Percentiles rank a stretch among this genome's conserved stretches.
Conservation (phyloP, 2,888 invertebrate species). For the Teinopalpus imperialis region DNA sequence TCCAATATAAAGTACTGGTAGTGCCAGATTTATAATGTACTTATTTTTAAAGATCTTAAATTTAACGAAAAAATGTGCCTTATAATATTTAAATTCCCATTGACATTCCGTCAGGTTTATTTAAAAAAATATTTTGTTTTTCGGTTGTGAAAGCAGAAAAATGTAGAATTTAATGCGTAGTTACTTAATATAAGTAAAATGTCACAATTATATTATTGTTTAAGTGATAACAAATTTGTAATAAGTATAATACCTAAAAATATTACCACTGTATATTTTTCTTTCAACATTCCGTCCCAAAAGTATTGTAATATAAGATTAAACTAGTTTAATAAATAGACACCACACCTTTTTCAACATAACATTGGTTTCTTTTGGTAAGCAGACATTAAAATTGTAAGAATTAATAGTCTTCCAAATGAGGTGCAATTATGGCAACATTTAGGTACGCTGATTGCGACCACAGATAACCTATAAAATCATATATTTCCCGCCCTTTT, state of each 20-base stretch:
- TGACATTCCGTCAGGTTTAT: slow-evolving; percentile 22
- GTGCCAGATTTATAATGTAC: slow-evolving; percentile 26
- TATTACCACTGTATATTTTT: slow-evolving; percentile 28
- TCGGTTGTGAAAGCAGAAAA: slow-evolving; percentile 57
- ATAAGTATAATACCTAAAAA: slow-evolving; percentile 24
- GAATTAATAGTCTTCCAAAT: slow-evolving; percentile 28
- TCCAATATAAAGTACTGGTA: slow-evolving; percentile 13
- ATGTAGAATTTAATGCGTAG: slow-evolving; percentile 35
- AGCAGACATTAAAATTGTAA: slow-evolving; percentile 15
- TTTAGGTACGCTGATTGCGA: neutral
- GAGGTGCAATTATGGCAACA: slow-evolving; percentile 23
- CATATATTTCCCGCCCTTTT: slow-evolving; percentile 9
- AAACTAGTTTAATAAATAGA: slow-evolving; percentile 19
- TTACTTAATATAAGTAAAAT: slow-evolving; percentile 28
- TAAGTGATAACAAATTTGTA: slow-evolving; percentile 31
- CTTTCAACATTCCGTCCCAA: slow-evolving; percentile 65
- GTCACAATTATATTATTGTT: slow-evolving; percentile 49
- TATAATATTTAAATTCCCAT: slow-evolving; percentile 29
- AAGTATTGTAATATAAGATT: slow-evolving; percentile 55
- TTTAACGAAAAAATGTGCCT: slow-evolving; percentile 37
- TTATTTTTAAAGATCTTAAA: slow-evolving; percentile 26
- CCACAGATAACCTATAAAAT: slow-evolving; percentile 18
- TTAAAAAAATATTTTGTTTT: slow-evolving; percentile 35
- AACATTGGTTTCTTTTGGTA: slow-evolving; percentile 3
- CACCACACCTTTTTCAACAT: slow-evolving; percentile 5